Percentiles rank a stretch among this genome's conserved stretches.
These are phyloP conservation scores for Petrocephalus zakoni DNA, from an alignment of 2,113 vertebrate species.

Conservation along the genomic window DNA sequence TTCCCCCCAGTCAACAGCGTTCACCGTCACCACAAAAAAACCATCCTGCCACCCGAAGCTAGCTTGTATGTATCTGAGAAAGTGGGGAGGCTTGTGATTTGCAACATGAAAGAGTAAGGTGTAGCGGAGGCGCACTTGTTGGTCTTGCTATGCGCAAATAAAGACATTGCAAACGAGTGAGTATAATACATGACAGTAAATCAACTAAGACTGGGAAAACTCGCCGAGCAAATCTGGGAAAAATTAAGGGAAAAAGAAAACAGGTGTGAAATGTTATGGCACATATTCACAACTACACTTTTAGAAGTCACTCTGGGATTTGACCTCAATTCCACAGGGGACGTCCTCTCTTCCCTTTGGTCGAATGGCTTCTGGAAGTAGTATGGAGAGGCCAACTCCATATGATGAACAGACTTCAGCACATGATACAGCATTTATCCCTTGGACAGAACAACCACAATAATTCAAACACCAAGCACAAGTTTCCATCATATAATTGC, in stretches of 20 bases:
- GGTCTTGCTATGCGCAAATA: not conserved
- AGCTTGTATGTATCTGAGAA: not conserved
- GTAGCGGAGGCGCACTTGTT: not conserved
- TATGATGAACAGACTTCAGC: slow-evolving; percentile 18
- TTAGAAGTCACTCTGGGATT: not conserved
- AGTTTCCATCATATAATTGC: not conserved
- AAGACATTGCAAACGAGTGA: not conserved
- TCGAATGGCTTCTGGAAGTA: not conserved
- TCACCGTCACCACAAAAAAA: not conserved
- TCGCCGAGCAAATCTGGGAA: not conserved
- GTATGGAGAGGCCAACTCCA: not conserved
- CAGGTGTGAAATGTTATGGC: not conserved
- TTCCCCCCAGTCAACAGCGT: not conserved
- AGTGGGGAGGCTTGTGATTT: not conserved
- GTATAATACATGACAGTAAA: not conserved
- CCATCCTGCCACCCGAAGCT: not conserved
- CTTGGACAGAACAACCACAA: slow-evolving; percentile 34
- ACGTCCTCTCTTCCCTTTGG: not conserved
- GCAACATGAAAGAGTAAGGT: not conserved
- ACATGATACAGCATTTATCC: slow-evolving; percentile 46
- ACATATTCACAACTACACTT: not conserved
- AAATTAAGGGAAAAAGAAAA: not conserved
- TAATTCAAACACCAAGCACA: slow-evolving; percentile 2
- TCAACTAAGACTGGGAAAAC: not conserved
- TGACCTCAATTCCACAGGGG: not conserved